Percentiles rank a stretch among this genome's conserved stretches.
phyloP scores from a whole-genome alignment of 2,888 invertebrate genomes.

The Celastrina argiolus region DNA sequence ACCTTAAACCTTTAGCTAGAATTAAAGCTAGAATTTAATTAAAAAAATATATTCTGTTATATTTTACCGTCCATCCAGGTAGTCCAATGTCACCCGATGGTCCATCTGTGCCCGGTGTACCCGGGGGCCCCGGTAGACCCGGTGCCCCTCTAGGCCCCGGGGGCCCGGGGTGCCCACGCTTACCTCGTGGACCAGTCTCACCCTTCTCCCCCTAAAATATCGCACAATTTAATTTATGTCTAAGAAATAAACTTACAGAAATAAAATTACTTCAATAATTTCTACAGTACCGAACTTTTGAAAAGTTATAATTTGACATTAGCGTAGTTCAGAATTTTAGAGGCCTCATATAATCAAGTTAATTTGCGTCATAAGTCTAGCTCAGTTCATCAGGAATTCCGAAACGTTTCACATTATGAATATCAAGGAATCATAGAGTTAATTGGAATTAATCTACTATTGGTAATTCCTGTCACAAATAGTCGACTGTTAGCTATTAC shows the following conservation, averaged over 20 bases:
- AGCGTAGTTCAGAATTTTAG: neutral
- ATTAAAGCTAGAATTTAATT: too few relatives aligned
- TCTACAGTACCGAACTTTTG: neutral
- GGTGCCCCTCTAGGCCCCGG: slow-evolving; percentile 87
- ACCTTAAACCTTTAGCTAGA: too few relatives aligned
- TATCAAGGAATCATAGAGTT: neutral
- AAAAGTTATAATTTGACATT: neutral
- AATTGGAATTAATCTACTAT: neutral
- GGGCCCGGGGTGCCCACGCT: slow-evolving; percentile 87
- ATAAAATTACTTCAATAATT: neutral
- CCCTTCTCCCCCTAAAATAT: slow-evolving; percentile 63
- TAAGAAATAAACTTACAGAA: neutral
- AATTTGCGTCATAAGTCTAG: neutral
- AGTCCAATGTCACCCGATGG: slow-evolving; percentile 85
- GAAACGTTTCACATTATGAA: too few relatives aligned
- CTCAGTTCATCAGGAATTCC: neutral
- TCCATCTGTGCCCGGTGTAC: slow-evolving; percentile 83
- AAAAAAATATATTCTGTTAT: neutral
- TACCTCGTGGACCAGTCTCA: slow-evolving; percentile 63
- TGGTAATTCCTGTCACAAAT: neutral
- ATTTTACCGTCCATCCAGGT: slow-evolving; percentile 85
- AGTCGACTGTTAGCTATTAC: neutral
- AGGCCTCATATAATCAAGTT: neutral
- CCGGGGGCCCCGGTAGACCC: slow-evolving; percentile 83
- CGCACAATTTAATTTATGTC: neutral